These are phyloP conservation scores for Agrilus mali DNA, from an alignment of 2,888 invertebrate species.

Conservation along the genomic window DNA sequence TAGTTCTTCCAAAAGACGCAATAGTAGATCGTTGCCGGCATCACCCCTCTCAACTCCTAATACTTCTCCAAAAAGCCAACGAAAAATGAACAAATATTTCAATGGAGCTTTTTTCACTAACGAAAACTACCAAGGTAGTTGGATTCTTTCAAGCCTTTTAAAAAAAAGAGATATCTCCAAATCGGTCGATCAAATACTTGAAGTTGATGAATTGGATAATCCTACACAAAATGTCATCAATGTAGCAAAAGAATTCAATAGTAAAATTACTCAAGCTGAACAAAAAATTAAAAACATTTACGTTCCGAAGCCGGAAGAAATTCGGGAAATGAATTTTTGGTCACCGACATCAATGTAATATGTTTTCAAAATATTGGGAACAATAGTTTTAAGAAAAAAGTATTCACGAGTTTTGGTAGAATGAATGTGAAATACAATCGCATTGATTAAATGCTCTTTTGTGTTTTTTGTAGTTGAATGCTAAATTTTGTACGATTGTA, in stretches of 20 bases:
- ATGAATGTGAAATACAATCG: no score
- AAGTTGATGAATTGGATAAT: constrained; percentile 39
- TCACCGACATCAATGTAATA: constrained; percentile 70
- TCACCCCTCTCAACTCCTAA: constrained; percentile 53
- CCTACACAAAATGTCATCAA: background rate
- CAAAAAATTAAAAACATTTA: constrained; percentile 24
- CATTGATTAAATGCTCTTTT: no score
- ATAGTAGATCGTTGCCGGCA: constrained; percentile 58
- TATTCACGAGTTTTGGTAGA: no score
- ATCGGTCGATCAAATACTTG: constrained; percentile 43
- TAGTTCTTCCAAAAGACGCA: constrained; percentile 39
- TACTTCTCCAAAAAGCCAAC: constrained; percentile 44
- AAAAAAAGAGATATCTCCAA: constrained; percentile 48
- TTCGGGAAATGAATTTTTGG: constrained; percentile 77
- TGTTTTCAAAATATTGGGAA: no score
- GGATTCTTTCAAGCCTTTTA: constrained; percentile 53
- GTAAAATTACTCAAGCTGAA: constrained; percentile 24
- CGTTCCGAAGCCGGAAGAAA: constrained; percentile 53
- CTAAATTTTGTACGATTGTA: no score
- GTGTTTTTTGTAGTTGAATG: no score
- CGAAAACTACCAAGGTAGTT: constrained; percentile 37
- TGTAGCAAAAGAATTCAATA: constrained; percentile 3
- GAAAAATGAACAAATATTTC: constrained; percentile 46
- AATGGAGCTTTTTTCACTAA: constrained; percentile 36
- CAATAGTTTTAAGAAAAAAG: no score